Evolutionary conservation across 2,888 invertebrate species (phyloP), one percentile per base, ranked within the genome.

Genomic region (Drosophila formosana): DNA sequence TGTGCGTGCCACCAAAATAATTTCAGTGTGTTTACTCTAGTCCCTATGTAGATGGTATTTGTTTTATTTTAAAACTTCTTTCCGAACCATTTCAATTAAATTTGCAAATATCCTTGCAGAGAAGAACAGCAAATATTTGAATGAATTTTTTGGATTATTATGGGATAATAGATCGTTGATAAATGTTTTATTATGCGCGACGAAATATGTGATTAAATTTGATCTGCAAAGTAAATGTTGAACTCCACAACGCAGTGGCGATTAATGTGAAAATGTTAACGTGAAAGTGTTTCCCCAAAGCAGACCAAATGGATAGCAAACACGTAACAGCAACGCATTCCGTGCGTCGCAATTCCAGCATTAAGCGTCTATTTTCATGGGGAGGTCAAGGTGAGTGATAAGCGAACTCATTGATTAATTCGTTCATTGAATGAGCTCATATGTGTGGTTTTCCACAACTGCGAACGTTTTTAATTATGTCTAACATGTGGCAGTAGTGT

Each of bases 301-400:
- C 32, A 41, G 62, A 51, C 11, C 26, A 49, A 47, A 57, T 88
- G 88, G 82, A 85, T 63, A 79, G 80, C 72, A 89, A 91, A 78
- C 88, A 90, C 53, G 80, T 66, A 39, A 56, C 91, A 66, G 76
- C 88, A 67, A 82, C 89, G 49, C 90, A 89, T 56, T 74, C 89
- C 30, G 91, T 92, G 56, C 91, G 91, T 49, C 82, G 92, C 47
- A 92, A 90, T 89, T 89, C 92, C 45, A 92, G 92, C 75, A 90
- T 92, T 47, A 92, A 92, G 62, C 82, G 90, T 65, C 80, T 92
- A 56, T 75, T 92, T 43, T 89, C 91, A 34, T 91, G 92, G 91
- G 91, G 91, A 66, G 90, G 90, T 47, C 88, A 90, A 90, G 91
- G 91, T 91, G 89, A 89, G 91, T 73, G 60, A 67, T 63, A 50